phyloP scores from a whole-genome alignment of 2,888 invertebrate species.

The Eueremaeus valkanovi region DNA sequence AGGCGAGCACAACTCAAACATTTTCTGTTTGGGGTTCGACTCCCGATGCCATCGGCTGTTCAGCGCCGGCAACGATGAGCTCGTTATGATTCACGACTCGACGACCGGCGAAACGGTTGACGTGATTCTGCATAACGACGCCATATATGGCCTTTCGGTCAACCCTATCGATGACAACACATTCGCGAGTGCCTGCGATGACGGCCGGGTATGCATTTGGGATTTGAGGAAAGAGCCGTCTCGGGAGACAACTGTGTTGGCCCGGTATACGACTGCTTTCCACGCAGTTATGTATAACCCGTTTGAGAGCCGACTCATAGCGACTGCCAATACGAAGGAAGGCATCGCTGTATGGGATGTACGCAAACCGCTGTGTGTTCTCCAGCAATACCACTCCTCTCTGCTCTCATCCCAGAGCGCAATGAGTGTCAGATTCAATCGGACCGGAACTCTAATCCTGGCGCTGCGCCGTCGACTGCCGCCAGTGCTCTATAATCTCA shows the following conservation, averaged over 20 bases:
- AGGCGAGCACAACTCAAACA: slow-evolving; percentile 82
- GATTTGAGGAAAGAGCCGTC: slow-evolving; percentile 62
- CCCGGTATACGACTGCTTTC: slow-evolving; percentile 71
- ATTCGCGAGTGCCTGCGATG: slow-evolving; percentile 85
- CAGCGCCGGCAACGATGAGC: slow-evolving; percentile 88
- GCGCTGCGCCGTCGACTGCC: slow-evolving; percentile 79
- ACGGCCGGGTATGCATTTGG: slow-evolving; percentile 79
- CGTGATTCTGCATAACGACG: slow-evolving; percentile 68
- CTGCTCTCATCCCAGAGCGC: slow-evolving; percentile 61
- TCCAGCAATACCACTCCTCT: slow-evolving; percentile 36
- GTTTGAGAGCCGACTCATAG: slow-evolving; percentile 69
- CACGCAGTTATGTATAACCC: slow-evolving; percentile 95
- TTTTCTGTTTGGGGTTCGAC: slow-evolving; percentile 86
- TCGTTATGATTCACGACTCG: slow-evolving; percentile 84
- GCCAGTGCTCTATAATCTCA: slow-evolving; percentile 69
- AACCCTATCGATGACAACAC: slow-evolving; percentile 78
- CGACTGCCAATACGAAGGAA: slow-evolving; percentile 83
- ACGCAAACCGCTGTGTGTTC: slow-evolving; percentile 65
- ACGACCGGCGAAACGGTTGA: slow-evolving; percentile 55
- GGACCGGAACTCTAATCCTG: slow-evolving; percentile 69
- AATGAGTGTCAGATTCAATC: slow-evolving; percentile 88
- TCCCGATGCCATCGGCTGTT: slow-evolving; percentile 71
- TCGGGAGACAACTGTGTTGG: slow-evolving; percentile 59
- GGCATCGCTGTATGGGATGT: slow-evolving; percentile 87
- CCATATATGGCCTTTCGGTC: slow-evolving; percentile 82